Evolutionary conservation across 2,888 invertebrate species (phyloP), one percentile per base, ranked within the genome.

Genomic region (Drosophila setosimentum): DNA sequence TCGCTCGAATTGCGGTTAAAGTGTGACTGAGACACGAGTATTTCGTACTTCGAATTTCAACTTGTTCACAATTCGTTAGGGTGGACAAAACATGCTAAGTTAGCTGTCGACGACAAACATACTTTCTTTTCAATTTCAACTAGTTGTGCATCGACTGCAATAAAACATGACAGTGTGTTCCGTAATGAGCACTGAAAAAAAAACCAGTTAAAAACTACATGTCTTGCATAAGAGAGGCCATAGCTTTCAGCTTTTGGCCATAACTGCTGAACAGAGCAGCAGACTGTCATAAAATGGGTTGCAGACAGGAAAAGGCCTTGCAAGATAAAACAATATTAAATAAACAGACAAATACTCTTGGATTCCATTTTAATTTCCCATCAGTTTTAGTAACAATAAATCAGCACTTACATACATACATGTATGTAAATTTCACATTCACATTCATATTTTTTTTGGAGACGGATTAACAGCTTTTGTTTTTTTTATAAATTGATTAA

Each of bases 41-140:
- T 64, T 66, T 69, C 37, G 57, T 45, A 21, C 13, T 21, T 45
- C 7, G 45, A 45, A 21, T 45, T 45, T 16, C 45, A 45, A 76
- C 73, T 68, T 78, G 76, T 88, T 78, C 73, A 82, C 81, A 78
- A 75, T 72, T 72, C 61, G 79, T 71, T 76, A 64, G 62, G 67
- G 60, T 61, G 72, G 51, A 53, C 51, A 48, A 62, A 60, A 72
- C 57, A 64, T 54, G 53, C 51, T 50, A 21, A 67, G 35, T 51
- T 33, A 50, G 27, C 50, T 60, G 54, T 50, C 61, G 29, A 32
- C 33, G 57, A 60, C 35, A 58, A 65, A 59, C 18, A 73, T 63
- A 86, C 85, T 86, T 86, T 86, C 90, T 90, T 86, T 90, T 88
- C 62, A 88, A 80, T 82, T 85, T 78, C 24, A 82, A 78, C 83